These are phyloP conservation scores for Turritopsis dohrnii DNA, from an alignment of 30 jellyfish, hydroid and myxozoan genomes.

Conservation along the genomic window DNA sequence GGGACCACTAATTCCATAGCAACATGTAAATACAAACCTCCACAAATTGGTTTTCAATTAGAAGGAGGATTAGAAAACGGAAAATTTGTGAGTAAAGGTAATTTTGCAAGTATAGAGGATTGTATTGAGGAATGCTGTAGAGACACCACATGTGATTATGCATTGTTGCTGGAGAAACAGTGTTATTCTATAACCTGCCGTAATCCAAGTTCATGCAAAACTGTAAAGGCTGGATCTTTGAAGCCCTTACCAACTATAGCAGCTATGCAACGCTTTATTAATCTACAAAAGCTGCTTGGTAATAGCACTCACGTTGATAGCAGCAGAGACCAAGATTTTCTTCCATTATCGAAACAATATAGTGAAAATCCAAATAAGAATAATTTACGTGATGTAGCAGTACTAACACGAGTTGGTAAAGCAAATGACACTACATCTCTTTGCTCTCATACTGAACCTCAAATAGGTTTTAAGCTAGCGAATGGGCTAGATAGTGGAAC, in stretches of 20 bases:
- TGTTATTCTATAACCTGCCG: constrained; percentile 70
- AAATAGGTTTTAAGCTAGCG: constrained; percentile 22
- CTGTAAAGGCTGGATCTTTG: constrained; percentile 48
- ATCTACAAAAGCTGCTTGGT: not conserved
- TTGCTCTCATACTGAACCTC: constrained; percentile 2
- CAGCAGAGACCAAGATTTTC: not conserved
- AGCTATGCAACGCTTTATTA: constrained; percentile 27
- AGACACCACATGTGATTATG: constrained; percentile 58
- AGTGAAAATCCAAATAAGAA: not conserved
- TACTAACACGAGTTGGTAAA: not conserved
- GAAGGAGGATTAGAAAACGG: constrained; percentile 63
- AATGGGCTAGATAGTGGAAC: constrained; percentile 58
- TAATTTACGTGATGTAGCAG: not conserved
- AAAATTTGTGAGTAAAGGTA: constrained; percentile 36
- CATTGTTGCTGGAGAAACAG: constrained; percentile 54
- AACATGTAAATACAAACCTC: constrained; percentile 5
- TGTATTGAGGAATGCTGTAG: constrained; percentile 71
- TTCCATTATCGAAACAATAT: not conserved
- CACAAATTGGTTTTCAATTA: constrained; percentile 19
- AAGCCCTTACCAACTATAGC: constrained; percentile 38
- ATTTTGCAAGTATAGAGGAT: constrained; percentile 36
- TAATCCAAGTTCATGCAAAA: constrained; percentile 33
- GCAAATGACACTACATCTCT: not conserved
- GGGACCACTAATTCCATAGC: not conserved
- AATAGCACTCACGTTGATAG: not conserved